Evolutionary conservation across 2,888 invertebrate species (phyloP).

Genomic region (Salticus scenicus): DNA sequence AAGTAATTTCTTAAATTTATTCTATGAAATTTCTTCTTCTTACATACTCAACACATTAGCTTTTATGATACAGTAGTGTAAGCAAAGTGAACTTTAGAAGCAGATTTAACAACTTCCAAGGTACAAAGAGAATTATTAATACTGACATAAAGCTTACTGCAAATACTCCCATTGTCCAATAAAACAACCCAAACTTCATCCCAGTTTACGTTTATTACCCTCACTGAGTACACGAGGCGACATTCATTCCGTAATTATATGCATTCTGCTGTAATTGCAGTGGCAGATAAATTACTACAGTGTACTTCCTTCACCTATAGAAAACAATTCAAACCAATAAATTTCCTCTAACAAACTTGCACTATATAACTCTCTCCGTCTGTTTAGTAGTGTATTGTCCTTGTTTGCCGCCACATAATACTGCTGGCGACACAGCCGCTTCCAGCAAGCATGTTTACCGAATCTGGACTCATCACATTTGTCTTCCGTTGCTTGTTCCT

Average conservation of each 20-base stretch:
- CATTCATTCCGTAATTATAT: not conserved
- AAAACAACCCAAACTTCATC: not conserved
- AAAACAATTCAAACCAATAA: slow-evolving; percentile 17
- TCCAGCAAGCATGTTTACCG: slow-evolving; percentile 39
- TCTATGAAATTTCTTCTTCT: no score
- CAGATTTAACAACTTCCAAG: no score
- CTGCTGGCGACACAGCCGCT: slow-evolving; percentile 35
- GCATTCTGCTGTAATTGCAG: not conserved
- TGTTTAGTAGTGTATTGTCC: slow-evolving; percentile 12
- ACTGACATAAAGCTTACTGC: no score
- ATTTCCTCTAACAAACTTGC: not conserved
- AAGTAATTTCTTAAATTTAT: no score
- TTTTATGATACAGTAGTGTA: no score
- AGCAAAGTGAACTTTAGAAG: no score
- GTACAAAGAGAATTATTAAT: no score
- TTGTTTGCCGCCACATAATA: slow-evolving; percentile 24
- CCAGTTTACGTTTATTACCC: no score
- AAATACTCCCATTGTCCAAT: not conserved
- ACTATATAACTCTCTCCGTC: not conserved
- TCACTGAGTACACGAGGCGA: no score
- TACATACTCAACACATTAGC: no score
- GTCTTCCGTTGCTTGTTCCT: slow-evolving; percentile 53
- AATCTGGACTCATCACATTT: slow-evolving; percentile 44
- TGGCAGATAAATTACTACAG: slow-evolving; percentile 2
- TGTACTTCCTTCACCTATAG: not conserved